Evolutionary conservation across 1,140 invertebrate species (phyloP), one percentile per base, ranked within the genome.

Genomic region (Brachionus manjavacas): DNA sequence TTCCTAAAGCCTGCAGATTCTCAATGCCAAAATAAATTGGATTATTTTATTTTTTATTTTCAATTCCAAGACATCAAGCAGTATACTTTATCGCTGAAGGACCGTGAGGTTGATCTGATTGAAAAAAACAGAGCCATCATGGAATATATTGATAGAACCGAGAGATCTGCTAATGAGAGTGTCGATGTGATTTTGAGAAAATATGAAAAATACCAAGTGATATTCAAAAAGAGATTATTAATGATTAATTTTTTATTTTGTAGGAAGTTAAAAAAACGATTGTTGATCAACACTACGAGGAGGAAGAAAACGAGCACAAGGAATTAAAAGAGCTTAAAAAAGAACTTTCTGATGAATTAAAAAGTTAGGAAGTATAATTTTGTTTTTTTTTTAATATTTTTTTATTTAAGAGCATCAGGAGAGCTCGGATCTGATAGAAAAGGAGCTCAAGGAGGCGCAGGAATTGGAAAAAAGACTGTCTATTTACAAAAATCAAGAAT

Each of bases 121-220:
- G 79, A 81, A 12, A 60, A 64, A 39, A 81, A 81, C 39, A 41
- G 41, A 35, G 11, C 20, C 1, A 64, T 81, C 1, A 39, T 81
- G n/a, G 20, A 81, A 4, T 81, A 28, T 43, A 64, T 81, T 9
- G 35, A 81, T 64, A 68, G 41, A 68, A 81, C 52, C 8, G 79
- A 81, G 20, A 35, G 25, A 39, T 23, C 35, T 39, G 64, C 79
- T 14, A 60, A 81, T 68, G 52, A 81, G 25, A 64, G 20, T 39
- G 79, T 81, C 35, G 79, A 81, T 68, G 79, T 39, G 43, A 81
- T 81, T 64, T 14, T 81, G 28, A 60, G 64, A 43, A 60, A 68
- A 81, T 81, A 81, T 46, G 79, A 81, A 60, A 81, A 81, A 68
- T 81, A 64, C 39, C 79, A 81, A 46, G 79, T 81, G 9, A n/a